Conservation (phyloP, 2,113 vertebrate species). For the Tetrao urogallus region DNA sequence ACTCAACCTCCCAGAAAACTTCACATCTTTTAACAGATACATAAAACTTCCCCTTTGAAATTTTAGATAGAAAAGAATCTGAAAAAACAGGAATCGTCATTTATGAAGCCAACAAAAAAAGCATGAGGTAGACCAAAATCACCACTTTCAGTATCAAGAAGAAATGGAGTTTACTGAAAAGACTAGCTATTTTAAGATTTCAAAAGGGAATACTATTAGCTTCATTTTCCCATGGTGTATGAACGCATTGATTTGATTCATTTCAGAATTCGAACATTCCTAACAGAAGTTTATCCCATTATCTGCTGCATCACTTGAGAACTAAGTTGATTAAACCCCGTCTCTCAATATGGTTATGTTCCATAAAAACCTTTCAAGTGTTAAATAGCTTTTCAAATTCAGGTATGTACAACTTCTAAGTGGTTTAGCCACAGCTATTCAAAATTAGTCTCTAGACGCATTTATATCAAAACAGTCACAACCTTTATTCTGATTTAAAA, state of each 20-base stretch:
- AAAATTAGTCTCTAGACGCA: not conserved
- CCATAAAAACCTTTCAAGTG: constrained; percentile 23
- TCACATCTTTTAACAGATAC: not conserved
- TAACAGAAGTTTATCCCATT: constrained; percentile 55
- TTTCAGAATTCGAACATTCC: not conserved
- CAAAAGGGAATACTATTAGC: not conserved
- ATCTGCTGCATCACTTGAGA: constrained; percentile 53
- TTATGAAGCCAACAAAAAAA: not conserved
- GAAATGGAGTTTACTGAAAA: not conserved
- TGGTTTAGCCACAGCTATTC: constrained; percentile 42
- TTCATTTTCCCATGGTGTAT: not conserved
- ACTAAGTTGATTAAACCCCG: constrained; percentile 47
- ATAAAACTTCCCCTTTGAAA: not conserved
- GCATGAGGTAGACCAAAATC: not conserved
- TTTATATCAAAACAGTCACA: not conserved
- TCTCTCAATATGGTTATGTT: constrained; percentile 30
- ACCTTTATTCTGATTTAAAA: not conserved
- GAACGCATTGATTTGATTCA: constrained; percentile 1
- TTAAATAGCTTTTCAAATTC: constrained; percentile 57
- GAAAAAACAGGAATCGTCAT: not conserved
- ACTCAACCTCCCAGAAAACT: not conserved
- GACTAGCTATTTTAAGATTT: not conserved
- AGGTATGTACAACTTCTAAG: constrained; percentile 34
- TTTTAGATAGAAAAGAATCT: not conserved
- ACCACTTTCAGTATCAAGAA: not conserved